Percentiles rank a stretch among this genome's conserved stretches.
phyloP scores from a whole-genome alignment of 2,888 invertebrate species.

The Anorthoa munda region DNA sequence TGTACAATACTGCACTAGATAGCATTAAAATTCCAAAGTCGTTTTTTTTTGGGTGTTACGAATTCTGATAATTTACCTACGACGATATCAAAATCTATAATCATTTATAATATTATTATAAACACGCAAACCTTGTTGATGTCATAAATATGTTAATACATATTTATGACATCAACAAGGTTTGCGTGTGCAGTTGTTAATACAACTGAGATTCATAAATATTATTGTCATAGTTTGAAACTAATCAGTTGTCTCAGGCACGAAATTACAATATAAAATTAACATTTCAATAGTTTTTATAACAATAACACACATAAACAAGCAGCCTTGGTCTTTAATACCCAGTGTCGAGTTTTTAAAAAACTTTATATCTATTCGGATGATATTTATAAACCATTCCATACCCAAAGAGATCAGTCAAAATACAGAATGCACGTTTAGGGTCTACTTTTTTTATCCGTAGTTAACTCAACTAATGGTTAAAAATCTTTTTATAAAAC shows the following conservation, averaged over 20 bases:
- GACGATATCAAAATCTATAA: background rate
- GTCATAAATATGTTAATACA: background rate
- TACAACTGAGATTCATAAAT: slow-evolving; percentile 34
- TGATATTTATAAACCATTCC: background rate
- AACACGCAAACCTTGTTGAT: slow-evolving; percentile 4
- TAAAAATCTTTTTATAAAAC: no score
- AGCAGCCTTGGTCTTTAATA: background rate
- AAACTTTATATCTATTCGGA: background rate
- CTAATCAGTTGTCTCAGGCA: background rate
- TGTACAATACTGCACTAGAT: no score
- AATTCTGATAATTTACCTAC: no score
- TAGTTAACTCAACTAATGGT: no score
- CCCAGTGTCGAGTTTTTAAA: background rate
- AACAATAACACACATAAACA: slow-evolving; percentile 7
- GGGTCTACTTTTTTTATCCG: no score
- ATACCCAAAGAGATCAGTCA: background rate
- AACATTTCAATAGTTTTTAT: slow-evolving; percentile 6
- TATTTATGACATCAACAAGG: no score
- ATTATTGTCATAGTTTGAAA: slow-evolving; percentile 24
- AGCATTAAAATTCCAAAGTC: no score
- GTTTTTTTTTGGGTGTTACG: no score
- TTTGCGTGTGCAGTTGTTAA: no score
- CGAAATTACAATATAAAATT: slow-evolving; percentile 10
- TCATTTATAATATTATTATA: background rate
- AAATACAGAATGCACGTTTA: background rate